These are phyloP conservation scores for Chymomyza procnemis DNA, from an alignment of 2,888 invertebrate species.

Conservation along the genomic window DNA sequence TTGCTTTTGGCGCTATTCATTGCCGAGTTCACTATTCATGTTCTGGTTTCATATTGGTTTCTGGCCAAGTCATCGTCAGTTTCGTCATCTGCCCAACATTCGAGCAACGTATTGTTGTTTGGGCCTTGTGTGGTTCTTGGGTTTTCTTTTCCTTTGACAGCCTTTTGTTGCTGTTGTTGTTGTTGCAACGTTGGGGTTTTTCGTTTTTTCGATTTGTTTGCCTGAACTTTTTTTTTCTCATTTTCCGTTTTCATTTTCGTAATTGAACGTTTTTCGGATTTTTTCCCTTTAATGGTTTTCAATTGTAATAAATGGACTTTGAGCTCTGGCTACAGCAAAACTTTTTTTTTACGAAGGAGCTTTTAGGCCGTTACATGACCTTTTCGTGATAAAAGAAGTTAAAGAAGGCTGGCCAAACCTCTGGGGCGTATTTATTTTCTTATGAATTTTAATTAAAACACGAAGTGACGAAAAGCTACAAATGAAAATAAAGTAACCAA, in stretches of 20 bases:
- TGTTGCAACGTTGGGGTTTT: constrained; percentile 15
- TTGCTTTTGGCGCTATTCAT: constrained; percentile 11
- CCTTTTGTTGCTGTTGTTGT: constrained; percentile 31
- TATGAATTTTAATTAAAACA: neutral
- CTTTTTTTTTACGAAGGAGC: neutral
- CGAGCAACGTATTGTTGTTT: constrained; percentile 1
- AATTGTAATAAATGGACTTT: constrained; percentile 34
- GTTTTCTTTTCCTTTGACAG: constrained; percentile 12
- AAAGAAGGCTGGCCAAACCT: neutral
- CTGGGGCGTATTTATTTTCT: neutral
- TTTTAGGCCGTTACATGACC: neutral
- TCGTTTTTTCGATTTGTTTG: constrained; percentile 1
- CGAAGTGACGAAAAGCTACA: neutral
- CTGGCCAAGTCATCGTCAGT: constrained; percentile 31
- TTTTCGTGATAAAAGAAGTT: neutral
- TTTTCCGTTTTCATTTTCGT: constrained; percentile 32
- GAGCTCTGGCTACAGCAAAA: neutral
- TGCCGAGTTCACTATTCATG: constrained; percentile 27
- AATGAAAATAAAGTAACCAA: neutral
- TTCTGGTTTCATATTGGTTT: constrained; percentile 21
- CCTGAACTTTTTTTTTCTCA: constrained; percentile 14
- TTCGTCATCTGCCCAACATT: constrained; percentile 27
- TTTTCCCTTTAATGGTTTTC: constrained; percentile 10
- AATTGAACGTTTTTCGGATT: constrained; percentile 32
- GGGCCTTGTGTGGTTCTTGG: constrained; percentile 29